Base-by-base conservation (phyloP, 92 coral and sea anemone genomes). In the Epizoanthus fatuus region DNA sequence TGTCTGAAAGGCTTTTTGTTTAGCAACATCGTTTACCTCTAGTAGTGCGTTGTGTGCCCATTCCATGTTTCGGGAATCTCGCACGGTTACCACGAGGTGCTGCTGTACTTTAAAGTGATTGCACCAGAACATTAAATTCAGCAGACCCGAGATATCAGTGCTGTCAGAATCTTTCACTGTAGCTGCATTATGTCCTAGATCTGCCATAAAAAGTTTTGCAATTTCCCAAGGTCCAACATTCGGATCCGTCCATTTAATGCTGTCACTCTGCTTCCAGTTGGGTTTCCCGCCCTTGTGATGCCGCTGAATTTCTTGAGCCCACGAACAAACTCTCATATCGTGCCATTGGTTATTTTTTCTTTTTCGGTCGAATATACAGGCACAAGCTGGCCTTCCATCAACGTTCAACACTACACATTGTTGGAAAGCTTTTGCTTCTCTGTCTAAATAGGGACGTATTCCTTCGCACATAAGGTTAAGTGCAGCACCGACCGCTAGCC, bases 181-280 rank as follows among this genome's bases (percentile, higher is more conserved):
- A 38, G 38, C 63, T 4, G 59, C 81, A 39, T 69, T 73, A 16
- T 69, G 79, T 68, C 86, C 98, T 63, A 86, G 65, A 57, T 73
- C 72, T 3, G 95, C 87, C 95, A 94, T 94, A 19, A 74, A 94
- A 60, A 94, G 39, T 81, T 94, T 94, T 0, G 98, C 98, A 29
- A 91, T 73, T 67, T 94, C 98, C 98, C 95, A 94, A n/a, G 66
- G 65, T n/a, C 98, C 98, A 83, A 25, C 16, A 72, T 10, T 51
- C 4, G 93, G 95, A 80, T 92, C 90, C 1, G 75, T 79, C 98
- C 98, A 94, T 42, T 80, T 87, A 11, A 47, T 75, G 38, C 86
- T 63, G 45, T 91, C 90, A 66, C 97, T 93, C 69, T 91, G 86
- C 40, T 72, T 55, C 97, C 97, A 94, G 52, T 69, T 83, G 65